A percentile compares a stretch with the other conserved stretches of the same genome.
These are phyloP conservation scores for Andricus curvator DNA, from an alignment of 2,888 invertebrate species.

Conservation along the genomic window DNA sequence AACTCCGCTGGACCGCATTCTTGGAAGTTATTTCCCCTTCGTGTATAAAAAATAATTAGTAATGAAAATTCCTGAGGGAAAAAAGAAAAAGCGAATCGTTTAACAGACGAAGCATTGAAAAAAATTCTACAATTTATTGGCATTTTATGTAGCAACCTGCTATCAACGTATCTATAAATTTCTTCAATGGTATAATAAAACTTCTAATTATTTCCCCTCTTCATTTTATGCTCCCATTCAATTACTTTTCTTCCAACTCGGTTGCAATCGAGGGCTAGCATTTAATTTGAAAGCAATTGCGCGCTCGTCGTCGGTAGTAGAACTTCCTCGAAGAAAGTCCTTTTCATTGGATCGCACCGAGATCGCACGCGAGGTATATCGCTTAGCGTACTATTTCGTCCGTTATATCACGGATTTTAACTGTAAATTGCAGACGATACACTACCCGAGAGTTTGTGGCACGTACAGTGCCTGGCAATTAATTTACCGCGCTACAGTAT, in stretches of 20 bases:
- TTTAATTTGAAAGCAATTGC: constrained; percentile 38
- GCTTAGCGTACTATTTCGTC: constrained; percentile 46
- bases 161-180: background rate
- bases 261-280: background rate
- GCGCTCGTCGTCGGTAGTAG: constrained; percentile 26
- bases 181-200: background rate
- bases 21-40: too few relatives aligned
- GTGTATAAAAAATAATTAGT: too few relatives aligned
- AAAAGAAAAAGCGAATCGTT: too few relatives aligned
- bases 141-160: too few relatives aligned
- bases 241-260: background rate
- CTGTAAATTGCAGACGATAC: constrained; percentile 50
- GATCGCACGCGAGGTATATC: constrained; percentile 11
- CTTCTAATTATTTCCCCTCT: background rate
- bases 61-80: too few relatives aligned
- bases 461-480: constrained; percentile 27
- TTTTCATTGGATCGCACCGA: constrained; percentile 23
- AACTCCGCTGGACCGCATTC: too few relatives aligned
- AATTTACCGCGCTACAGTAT: constrained; percentile 14
- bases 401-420: constrained; percentile 53
- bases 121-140: too few relatives aligned
- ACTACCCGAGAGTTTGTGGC: background rate
- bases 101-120: too few relatives aligned
- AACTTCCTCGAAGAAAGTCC: constrained; percentile 41
- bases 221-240: background rate